Base-by-base conservation (phyloP, 2,888 invertebrate species). In the Diabrotica balteata region DNA sequence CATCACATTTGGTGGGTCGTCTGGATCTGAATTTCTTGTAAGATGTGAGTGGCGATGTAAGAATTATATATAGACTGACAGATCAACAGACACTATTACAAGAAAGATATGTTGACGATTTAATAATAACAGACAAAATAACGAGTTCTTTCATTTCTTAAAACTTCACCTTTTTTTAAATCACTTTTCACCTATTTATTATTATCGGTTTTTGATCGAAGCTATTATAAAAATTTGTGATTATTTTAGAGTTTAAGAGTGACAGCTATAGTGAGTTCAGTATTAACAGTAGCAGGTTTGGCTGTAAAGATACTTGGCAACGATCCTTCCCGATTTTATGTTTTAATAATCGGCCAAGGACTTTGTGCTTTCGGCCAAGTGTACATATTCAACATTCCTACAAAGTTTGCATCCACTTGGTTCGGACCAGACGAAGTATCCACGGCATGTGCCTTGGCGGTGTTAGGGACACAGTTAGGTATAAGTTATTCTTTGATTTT, bases 351-450 rank as follows among this genome's bases (percentile, higher is more conserved):
- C 47, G 88, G 71, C 84, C 90, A 91, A 81, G 86, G 88, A 0
- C 81, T 91, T 47, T 81, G 84, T 42, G 84, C 84, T 0, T 69
- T 84, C 7, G 88, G 89, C 0, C 89, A 92, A 82, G 86, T 90
- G n/a, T 88, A 91, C 75, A 86, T 90, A 70, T 83, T 91, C 45
- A 89, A 88, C 22, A 86, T 91, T 52, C 92, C 93, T 0, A 88
- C 92, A 0, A 85, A 86, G 52, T 79, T 93, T 66, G 90, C 92
- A 0, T 90, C 92, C 0, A 87, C 89, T 11, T 80, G 98, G 98
- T 98, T 98, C 82, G 97, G 97, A 0, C 91, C 95, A 0, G 90
- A 94, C 79, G 94, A 97, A 86, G 96, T 97, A 7, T 96, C 96
- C 7, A 79, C 95, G 0, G 98, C 98, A 0, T 96, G 96, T 85